Evolutionary conservation across 2,797 vertebrate species (phyloP), one percentile per base, ranked within the genome.

Genomic region (Phyllotis vaccarum): DNA sequence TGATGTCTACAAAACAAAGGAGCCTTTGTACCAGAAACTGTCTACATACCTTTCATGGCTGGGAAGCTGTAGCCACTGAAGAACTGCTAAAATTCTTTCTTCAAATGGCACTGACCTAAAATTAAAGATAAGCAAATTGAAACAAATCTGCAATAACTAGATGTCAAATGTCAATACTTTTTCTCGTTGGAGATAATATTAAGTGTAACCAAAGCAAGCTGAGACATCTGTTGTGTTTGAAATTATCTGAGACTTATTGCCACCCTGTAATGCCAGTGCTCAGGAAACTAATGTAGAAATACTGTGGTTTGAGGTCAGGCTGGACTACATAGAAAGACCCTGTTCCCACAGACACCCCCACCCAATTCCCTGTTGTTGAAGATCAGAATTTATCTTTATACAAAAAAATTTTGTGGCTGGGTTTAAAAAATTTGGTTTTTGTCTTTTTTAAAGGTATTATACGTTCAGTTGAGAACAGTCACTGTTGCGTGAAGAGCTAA

Each of bases 11-110:
- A 29, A 93, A 43, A 94, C 37, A 75, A 93, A 94, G 54, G 34
- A 58, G 34, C 64, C 96, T 80, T 92, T 80, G 93, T 1, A 79
- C 43, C 49, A 52, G 13, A 29, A 96, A 43, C 43, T 2, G 52
- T 79, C 56, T 98, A 96, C 97, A 85, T 98, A 99, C 99, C 99
- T 99, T 98, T 99, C 85, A 79, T 94, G 98, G 92, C 98, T 92
- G 70, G 99, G 99, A 97, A 99, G 98, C 96, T 97, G 96, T 78
- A 99, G 97, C 99, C 99, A 99, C 11, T 98, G 94, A 31, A 99
- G 98, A 89, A 99, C 1, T 11, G 98, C 98, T 43, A 98, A 81
- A 92, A 99, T 98, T 95, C 99, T 99, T 91, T 98, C 95, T 98
- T 99, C 99, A 98, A 99, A 99, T 19, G 98, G 24, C 31, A 99